phyloP scores from a whole-genome alignment of 2,888 invertebrate genomes.

The Drosophila testacea region DNA sequence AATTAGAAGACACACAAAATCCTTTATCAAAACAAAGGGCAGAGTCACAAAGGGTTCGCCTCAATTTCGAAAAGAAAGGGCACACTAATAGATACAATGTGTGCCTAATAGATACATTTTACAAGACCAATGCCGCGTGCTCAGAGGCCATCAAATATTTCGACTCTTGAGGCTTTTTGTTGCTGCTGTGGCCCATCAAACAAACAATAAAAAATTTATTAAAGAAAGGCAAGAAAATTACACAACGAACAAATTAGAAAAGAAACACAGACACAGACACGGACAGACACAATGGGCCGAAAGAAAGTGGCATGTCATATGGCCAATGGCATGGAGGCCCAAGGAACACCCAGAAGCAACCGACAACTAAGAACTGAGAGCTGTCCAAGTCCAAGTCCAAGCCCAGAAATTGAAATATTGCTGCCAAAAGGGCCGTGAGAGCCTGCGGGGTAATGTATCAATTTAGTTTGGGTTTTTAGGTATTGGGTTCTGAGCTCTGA shows the following conservation, averaged over 20 bases:
- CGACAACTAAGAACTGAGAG: conserved; percentile 15
- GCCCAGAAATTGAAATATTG: conserved; percentile 67
- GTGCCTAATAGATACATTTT: conserved; percentile 72
- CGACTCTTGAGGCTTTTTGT: conserved; percentile 34
- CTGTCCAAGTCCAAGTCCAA: conserved; percentile 25
- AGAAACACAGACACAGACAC: conserved; percentile 40
- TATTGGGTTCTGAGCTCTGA: background rate
- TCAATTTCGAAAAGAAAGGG: conserved; percentile 37
- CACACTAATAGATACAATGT: conserved; percentile 64
- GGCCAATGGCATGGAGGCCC: conserved; percentile 47
- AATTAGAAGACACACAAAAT: conserved; percentile 72
- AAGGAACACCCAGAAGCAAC: conserved; percentile 74
- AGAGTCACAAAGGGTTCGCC: conserved; percentile 49
- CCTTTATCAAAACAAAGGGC: conserved; percentile 75
- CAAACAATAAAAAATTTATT: conserved; percentile 80
- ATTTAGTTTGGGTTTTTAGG: conserved; percentile 60
- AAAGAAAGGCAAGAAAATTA: conserved; percentile 75
- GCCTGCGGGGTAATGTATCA: conserved; percentile 70
- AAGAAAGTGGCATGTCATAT: conserved; percentile 77
- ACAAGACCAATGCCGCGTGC: conserved; percentile 67
- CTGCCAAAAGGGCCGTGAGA: conserved; percentile 27
- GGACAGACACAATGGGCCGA: conserved; percentile 48
- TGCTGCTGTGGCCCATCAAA: conserved; percentile 61
- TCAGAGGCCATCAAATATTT: conserved; percentile 68
- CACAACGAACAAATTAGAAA: conserved; percentile 73